phyloP scores from a whole-genome alignment of 2,113 vertebrate genomes.

The Raja brachyura region DNA sequence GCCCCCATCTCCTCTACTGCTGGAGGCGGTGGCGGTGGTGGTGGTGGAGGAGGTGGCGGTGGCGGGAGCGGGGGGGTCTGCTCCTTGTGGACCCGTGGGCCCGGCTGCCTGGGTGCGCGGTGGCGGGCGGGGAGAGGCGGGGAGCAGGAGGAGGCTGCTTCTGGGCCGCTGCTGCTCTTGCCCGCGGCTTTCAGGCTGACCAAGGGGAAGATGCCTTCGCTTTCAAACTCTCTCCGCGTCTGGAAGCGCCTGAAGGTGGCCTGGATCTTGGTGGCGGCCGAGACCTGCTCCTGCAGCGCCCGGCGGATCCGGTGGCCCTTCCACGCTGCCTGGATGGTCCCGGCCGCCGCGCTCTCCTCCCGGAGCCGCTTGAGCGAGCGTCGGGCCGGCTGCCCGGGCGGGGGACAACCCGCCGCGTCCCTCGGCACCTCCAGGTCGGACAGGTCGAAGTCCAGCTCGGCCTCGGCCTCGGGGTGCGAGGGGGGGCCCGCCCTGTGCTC shows the following conservation, averaged over 20 bases:
- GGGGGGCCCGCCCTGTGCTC: too few relatives aligned
- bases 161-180: neutral
- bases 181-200: neutral
- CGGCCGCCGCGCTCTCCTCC: conserved; percentile 36
- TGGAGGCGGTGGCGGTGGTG: too few relatives aligned
- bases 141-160: too few relatives aligned
- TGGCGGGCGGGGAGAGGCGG: too few relatives aligned
- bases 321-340: conserved; percentile 43
- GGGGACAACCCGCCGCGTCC: neutral
- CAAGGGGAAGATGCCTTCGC: neutral
- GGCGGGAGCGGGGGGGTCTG: too few relatives aligned
- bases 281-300: conserved; percentile 8
- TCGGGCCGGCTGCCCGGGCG: neutral
- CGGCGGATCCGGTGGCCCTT: conserved; percentile 40
- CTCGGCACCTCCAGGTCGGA: neutral
- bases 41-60: too few relatives aligned
- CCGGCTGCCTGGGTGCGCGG: too few relatives aligned
- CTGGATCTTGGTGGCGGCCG: conserved; percentile 34
- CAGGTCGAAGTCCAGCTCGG: neutral
- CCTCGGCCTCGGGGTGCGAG: too few relatives aligned
- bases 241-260: conserved; percentile 21
- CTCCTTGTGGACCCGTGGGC: too few relatives aligned
- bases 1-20: too few relatives aligned
- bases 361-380: neutral
- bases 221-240: neutral